Conservation (phyloP, 2,888 invertebrate genomes). For the Zeuzera pyrina region DNA sequence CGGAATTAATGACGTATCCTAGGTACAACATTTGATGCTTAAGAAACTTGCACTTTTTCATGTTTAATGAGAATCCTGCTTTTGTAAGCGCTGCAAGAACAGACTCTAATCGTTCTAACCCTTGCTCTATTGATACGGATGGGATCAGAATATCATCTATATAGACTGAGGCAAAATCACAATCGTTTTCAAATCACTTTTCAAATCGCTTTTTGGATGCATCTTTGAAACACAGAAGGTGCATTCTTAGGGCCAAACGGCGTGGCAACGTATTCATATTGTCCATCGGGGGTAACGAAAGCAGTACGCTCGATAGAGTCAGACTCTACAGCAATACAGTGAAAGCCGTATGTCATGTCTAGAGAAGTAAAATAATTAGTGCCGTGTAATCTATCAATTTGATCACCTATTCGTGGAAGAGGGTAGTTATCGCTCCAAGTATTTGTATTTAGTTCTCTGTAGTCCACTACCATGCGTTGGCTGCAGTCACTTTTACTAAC, state of each 20-base stretch:
- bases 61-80: slow-evolving; percentile 7
- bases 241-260: slow-evolving; percentile 34
- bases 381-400: slow-evolving; percentile 2
- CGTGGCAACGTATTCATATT: slow-evolving; percentile 28
- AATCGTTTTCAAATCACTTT: too few species aligned
- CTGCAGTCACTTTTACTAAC: slow-evolving; percentile 12
- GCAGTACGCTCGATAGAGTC: slow-evolving; percentile 16
- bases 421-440: slow-evolving; percentile 8
- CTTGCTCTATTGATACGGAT: slow-evolving; percentile 2
- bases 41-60: slow-evolving; percentile 10
- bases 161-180: slow-evolving; percentile 11
- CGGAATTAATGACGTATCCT: slow-evolving; percentile 10
- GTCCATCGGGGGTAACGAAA: slow-evolving; percentile 28
- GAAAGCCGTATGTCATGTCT: slow-evolving; percentile 5
- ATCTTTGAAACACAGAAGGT: slow-evolving; percentile 27
- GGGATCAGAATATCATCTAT: slow-evolving; percentile 23
- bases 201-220: slow-evolving; percentile 18
- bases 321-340: slow-evolving; percentile 1
- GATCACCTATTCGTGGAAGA: slow-evolving; percentile 5
- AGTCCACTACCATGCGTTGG: slow-evolving; percentile 14
- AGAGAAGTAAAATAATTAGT: slow-evolving; percentile 1
- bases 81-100: slow-evolving; percentile 1
- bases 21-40: slow-evolving; percentile 9
- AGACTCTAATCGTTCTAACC: slow-evolving; percentile 3
- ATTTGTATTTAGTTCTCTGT: slow-evolving; percentile 12